Evolutionary conservation across 1,140 invertebrate species (phyloP), one percentile per base, ranked within the genome.

Genomic region (Chymomyza costata): DNA sequence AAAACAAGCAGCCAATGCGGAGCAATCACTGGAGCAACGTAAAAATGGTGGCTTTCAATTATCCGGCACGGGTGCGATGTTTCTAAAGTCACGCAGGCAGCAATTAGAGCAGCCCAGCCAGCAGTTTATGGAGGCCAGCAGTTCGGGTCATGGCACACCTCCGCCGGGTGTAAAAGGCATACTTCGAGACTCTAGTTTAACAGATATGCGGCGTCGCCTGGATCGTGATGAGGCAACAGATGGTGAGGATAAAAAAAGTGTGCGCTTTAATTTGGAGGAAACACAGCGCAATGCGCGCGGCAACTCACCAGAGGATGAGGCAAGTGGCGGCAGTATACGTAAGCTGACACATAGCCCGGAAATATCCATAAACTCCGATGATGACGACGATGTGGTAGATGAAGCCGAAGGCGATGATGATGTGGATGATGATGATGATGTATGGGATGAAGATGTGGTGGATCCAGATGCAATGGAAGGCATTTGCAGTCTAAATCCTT

Each of bases 101-200:
- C n/a, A n/a, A n/a, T 16, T 65, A 3, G 70, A 82, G 48, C 46
- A 44, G 48, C 2, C 16, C 6, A 25, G 2, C 43, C 45, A 1
- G 6, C 3, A 8, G 11, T 34, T 10, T 10, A 3, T 6, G 2
- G 8, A 14, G 6, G 3, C n/a, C 3, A 3, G 6, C 32, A n/a
- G 32, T 10, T 34, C 8, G 3, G n/a, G n/a, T n/a, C n/a, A n/a
- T 34, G 31, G 31, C n/a, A 11, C n/a, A 34, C 5, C 31, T 5
- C 50, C 57, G 15, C 38, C 89, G 0, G 46, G 55, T 2, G 82
- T 90, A 0, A 92, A 91, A 74, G 89, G 92, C 2, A 93, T 93
- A 47, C 78, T 93, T 1, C 86, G 92, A 6, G 92, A 93, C 46
- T 91, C 91, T 56, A 87, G 87, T 31, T 70, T 86, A 6, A 90